A percentile compares a stretch with the other conserved stretches of the same genome.
phyloP scores from a whole-genome alignment of 1,140 invertebrate genomes.

The Drosophila pachea region DNA sequence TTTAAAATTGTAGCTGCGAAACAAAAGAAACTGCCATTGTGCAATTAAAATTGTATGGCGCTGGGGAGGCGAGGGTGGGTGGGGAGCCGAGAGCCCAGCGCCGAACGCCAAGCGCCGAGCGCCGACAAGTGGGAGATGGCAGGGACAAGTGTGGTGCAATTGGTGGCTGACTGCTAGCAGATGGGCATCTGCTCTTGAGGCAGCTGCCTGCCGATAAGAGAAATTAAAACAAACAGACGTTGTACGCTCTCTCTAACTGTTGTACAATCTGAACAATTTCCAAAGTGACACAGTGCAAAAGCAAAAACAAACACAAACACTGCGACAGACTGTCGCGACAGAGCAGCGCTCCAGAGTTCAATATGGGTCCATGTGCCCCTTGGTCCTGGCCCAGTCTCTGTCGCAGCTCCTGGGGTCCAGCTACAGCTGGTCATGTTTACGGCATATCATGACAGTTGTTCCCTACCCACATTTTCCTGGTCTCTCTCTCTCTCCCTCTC shows the following conservation, averaged over 20 bases:
- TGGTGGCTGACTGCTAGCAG: slow-evolving; percentile 1
- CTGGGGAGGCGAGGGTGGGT: slow-evolving; percentile 45
- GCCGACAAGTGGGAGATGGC: slow-evolving; percentile 28
- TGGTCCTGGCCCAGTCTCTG: slow-evolving; percentile 4
- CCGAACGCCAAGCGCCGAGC: slow-evolving; percentile 10
- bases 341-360: slow-evolving; percentile 39
- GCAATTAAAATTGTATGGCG: slow-evolving; percentile 76
- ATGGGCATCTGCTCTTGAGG: slow-evolving; percentile 16
- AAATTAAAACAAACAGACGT: slow-evolving; percentile 73
- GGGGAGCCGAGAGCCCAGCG: background rate
- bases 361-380: slow-evolving; percentile 51
- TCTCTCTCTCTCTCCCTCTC: slow-evolving; percentile 14
- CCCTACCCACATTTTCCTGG: background rate
- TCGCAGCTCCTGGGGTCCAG: slow-evolving; percentile 3
- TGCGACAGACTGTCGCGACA: slow-evolving; percentile 10
- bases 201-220: slow-evolving; percentile 71
- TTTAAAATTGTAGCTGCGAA: slow-evolving; percentile 70
- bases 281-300: slow-evolving; percentile 66
- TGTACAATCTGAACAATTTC: slow-evolving; percentile 64
- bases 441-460: slow-evolving; percentile 67
- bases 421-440: slow-evolving; percentile 70
- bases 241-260: slow-evolving; percentile 46
- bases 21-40: slow-evolving; percentile 70
- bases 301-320: slow-evolving; percentile 54
- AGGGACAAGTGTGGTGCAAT: background rate